Conservation (phyloP, 1,140 invertebrate genomes). For the Fragariocoptes setiger region DNA sequence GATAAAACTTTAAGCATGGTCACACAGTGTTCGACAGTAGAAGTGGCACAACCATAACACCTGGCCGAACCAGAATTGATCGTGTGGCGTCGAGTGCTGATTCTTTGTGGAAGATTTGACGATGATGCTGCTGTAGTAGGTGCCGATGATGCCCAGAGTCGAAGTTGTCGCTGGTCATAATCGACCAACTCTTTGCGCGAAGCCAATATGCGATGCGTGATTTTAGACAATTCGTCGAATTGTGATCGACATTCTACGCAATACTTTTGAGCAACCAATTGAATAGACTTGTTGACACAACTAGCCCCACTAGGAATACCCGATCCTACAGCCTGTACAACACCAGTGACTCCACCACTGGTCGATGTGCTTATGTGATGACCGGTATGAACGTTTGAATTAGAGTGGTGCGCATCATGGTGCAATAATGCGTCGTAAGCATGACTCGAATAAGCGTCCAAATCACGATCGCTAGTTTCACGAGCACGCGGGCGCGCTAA, state of each 20-base stretch:
- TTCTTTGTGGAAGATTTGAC: not conserved
- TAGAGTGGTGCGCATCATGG: slow-evolving; percentile 1
- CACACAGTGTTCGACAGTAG: slow-evolving; percentile 64
- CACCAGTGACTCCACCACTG: too few species aligned
- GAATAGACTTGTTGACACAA: slow-evolving; percentile 23
- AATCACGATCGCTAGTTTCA: too few species aligned
- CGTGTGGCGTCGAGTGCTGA: not conserved
- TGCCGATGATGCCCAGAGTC: slow-evolving; percentile 13
- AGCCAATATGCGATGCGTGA: slow-evolving; percentile 58
- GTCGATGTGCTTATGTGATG: too few species aligned
- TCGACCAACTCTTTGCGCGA: slow-evolving; percentile 62
- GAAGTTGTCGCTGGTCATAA: slow-evolving; percentile 49
- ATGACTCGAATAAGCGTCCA: too few species aligned
- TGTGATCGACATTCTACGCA: slow-evolving; percentile 70
- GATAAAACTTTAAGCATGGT: slow-evolving; percentile 66
- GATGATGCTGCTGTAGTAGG: slow-evolving; percentile 1
- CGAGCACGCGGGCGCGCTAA: not conserved
- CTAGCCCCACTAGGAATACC: slow-evolving; percentile 5
- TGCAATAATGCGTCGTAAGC: not conserved
- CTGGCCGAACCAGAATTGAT: slow-evolving; percentile 12
- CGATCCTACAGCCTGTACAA: too few species aligned
- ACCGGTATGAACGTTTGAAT: slow-evolving; percentile 5
- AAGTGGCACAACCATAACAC: slow-evolving; percentile 22
- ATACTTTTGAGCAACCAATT: slow-evolving; percentile 50
- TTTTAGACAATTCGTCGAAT: slow-evolving; percentile 82